Conservation (phyloP, 1,140 invertebrate species). For the Delia radicum region DNA sequence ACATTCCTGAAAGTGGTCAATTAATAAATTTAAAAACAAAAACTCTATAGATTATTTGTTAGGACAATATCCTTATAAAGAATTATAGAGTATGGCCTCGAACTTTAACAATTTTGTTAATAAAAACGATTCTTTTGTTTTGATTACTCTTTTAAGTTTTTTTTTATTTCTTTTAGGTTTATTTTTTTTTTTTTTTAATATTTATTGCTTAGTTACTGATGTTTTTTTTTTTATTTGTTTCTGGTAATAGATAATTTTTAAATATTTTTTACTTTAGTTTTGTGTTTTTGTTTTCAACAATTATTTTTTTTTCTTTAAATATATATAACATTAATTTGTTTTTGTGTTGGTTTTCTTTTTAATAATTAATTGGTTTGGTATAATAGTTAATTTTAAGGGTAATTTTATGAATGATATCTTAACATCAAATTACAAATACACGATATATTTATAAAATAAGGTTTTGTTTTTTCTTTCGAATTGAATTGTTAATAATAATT, state of each 20-base stretch:
- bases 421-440: neutral
- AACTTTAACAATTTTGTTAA: no score
- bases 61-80: no score
- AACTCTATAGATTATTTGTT: no score
- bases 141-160: no score
- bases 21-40: no score
- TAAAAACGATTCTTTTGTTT: neutral
- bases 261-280: neutral
- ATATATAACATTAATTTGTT: neutral
- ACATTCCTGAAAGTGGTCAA: no score
- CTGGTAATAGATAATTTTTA: neutral
- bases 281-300: neutral
- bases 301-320: neutral
- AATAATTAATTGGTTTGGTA: neutral
- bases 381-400: slow-evolving; percentile 1
- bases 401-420: neutral
- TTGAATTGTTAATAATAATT: neutral
- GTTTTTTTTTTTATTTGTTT: neutral
- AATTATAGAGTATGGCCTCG: no score
- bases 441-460: neutral
- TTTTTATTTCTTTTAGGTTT: neutral
- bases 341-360: neutral
- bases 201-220: neutral
- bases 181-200: neutral
- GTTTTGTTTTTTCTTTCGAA: neutral